phyloP scores from a whole-genome alignment of 1,140 invertebrate species.

The Bathynomus jamesi region DNA sequence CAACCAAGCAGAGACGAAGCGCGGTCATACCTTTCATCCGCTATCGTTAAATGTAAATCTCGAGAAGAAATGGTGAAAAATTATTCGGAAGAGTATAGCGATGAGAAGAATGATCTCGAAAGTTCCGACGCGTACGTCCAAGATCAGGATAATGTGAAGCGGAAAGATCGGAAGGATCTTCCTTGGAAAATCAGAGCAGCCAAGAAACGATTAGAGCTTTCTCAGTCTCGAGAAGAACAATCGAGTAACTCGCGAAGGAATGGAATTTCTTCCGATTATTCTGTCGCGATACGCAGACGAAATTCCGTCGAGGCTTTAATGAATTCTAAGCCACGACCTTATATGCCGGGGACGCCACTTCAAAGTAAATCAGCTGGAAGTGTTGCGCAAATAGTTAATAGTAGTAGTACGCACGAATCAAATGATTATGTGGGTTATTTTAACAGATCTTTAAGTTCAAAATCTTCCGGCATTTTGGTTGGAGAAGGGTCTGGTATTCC shows the following conservation, averaged over 20 bases:
- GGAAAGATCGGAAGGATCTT: conserved; percentile 26
- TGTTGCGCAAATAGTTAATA: not conserved
- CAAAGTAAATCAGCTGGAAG: not conserved
- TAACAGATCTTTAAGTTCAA: too few relatives aligned
- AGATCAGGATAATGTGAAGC: conserved; percentile 8
- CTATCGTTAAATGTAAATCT: conserved; percentile 29
- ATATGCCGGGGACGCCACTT: not conserved
- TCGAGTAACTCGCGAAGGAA: not conserved
- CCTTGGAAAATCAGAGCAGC: conserved; percentile 37
- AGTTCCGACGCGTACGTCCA: not conserved
- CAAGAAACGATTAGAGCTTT: conserved; percentile 32
- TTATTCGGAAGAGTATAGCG: conserved; percentile 14
- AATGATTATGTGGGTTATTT: too few relatives aligned
- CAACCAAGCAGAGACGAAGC: conserved; percentile 23
- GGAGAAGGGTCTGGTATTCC: too few relatives aligned
- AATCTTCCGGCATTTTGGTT: too few relatives aligned
- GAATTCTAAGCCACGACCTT: not conserved
- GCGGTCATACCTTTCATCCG: conserved; percentile 17
- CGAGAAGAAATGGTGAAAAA: conserved; percentile 29
- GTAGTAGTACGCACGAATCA: too few relatives aligned
- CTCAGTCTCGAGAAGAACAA: not conserved
- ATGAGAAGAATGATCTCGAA: conserved; percentile 9
- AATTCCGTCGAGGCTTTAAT: not conserved
- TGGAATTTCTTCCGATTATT: not conserved
- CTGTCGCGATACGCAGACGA: not conserved